Percentiles rank a stretch among this genome's conserved stretches.
Conservation (phyloP, 2,888 invertebrate species). For the Deilephila elpenor region DNA sequence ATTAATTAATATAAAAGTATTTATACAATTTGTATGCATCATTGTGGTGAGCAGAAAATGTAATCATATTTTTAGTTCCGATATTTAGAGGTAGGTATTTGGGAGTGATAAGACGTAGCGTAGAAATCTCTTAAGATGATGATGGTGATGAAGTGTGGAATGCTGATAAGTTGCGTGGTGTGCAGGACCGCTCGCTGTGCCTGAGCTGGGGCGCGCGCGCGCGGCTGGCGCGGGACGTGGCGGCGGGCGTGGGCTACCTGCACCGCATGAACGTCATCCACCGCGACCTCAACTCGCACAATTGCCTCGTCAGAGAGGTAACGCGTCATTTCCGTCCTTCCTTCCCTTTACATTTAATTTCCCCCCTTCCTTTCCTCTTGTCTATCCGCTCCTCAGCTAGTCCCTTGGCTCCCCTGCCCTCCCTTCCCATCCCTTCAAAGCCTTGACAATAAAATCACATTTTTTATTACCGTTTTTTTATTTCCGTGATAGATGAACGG, state of each 20-base stretch:
- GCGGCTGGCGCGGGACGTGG: constrained; percentile 95
- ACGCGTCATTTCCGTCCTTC: constrained; percentile 36
- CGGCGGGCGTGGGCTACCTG: constrained; percentile 96
- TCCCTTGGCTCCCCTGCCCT: too few species aligned
- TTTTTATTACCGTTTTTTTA: too few species aligned
- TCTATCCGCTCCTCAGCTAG: too few species aligned
- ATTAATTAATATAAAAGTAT: too few species aligned
- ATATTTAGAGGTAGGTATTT: neutral
- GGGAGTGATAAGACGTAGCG: neutral
- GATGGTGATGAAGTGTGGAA: neutral
- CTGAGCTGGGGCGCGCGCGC: constrained; percentile 93
- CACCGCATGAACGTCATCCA: constrained; percentile 98
- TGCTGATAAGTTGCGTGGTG: neutral
- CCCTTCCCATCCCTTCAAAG: too few species aligned
- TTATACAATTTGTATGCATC: too few species aligned
- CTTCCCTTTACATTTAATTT: too few species aligned
- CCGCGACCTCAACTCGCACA: constrained; percentile 97
- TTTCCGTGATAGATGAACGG: too few species aligned
- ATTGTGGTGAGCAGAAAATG: too few species aligned
- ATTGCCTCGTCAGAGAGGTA: constrained; percentile 95
- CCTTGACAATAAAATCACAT: too few species aligned
- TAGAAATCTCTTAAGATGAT: neutral
- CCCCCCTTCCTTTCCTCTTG: too few species aligned
- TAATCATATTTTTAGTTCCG: too few species aligned
- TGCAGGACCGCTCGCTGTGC: constrained; percentile 76